Conservation (phyloP, 2,113 vertebrate genomes). For the Acrocephalus arundinaceus region DNA sequence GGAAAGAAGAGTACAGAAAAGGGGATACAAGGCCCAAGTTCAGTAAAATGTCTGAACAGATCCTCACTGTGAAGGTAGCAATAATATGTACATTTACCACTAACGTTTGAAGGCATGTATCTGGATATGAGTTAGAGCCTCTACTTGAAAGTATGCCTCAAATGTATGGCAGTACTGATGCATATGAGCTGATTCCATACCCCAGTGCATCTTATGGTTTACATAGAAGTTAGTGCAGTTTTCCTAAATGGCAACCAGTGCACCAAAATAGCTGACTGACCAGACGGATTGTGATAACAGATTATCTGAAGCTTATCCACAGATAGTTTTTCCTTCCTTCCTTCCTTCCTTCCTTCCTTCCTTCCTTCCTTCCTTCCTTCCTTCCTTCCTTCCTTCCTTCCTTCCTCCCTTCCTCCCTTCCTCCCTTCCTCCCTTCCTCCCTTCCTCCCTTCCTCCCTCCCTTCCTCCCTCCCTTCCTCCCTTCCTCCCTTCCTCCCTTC, state of each 20-base stretch:
- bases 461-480: not conserved
- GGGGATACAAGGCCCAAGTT: not conserved
- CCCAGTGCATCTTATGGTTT: not conserved
- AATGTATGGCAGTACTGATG: not conserved
- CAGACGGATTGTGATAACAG: not conserved
- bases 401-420: not conserved
- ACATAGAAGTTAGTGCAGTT: not conserved
- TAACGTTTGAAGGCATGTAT: not conserved
- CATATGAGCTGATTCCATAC: accelerated
- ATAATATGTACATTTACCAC: not conserved
- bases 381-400: too few relatives aligned
- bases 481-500: not conserved
- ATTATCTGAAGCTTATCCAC: not conserved
- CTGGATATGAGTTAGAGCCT: not conserved
- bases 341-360: not conserved
- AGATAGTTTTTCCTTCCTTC: not conserved
- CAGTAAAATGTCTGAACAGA: not conserved
- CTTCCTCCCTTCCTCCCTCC: not conserved
- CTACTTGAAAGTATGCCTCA: not conserved
- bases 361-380: not conserved
- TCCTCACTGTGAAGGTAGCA: not conserved
- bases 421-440: too few relatives aligned
- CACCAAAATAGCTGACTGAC: not conserved
- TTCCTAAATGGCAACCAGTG: not conserved
- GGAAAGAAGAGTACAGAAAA: not conserved